phyloP scores from a whole-genome alignment of 2,113 vertebrate genomes.

The Pseudorasbora parva region DNA sequence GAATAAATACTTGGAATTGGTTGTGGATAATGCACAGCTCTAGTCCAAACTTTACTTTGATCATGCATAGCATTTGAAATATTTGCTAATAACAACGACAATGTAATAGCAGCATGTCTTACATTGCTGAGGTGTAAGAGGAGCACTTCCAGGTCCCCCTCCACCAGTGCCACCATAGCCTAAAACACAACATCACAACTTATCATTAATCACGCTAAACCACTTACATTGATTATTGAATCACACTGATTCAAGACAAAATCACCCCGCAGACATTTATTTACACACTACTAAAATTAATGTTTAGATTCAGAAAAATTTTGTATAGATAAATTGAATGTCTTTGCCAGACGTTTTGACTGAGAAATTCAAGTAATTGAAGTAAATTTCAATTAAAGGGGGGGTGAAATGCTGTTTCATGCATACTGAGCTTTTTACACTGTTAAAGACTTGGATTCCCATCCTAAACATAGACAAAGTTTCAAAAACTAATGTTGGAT shows the following conservation, averaged over 20 bases:
- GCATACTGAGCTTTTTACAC: too few species aligned
- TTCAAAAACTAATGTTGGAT: too few species aligned
- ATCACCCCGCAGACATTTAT: not conserved
- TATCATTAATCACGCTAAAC: not conserved
- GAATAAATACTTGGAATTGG: not conserved
- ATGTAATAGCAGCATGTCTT: conserved; percentile 8
- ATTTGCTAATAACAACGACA: not conserved
- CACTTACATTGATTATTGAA: not conserved
- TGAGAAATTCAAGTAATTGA: not conserved
- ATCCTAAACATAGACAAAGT: too few species aligned
- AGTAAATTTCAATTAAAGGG: too few species aligned
- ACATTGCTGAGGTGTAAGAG: conserved; percentile 60
- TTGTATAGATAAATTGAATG: not conserved
- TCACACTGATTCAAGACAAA: not conserved
- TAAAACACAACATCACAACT: conserved; percentile 18
- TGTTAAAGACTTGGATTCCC: too few species aligned
- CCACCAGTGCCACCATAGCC: conserved; percentile 47
- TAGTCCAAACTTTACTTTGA: not conserved
- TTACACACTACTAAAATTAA: not conserved
- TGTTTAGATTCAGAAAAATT: not conserved
- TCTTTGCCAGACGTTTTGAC: not conserved
- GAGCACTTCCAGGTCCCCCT: conserved; percentile 56
- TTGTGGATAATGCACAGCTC: not conserved
- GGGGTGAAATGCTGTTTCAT: too few species aligned
- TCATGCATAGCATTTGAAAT: not conserved